A percentile compares a stretch with the other conserved stretches of the same genome.
Conservation (phyloP, 2,113 vertebrate genomes). For the Plecturocebus donacophilus region DNA sequence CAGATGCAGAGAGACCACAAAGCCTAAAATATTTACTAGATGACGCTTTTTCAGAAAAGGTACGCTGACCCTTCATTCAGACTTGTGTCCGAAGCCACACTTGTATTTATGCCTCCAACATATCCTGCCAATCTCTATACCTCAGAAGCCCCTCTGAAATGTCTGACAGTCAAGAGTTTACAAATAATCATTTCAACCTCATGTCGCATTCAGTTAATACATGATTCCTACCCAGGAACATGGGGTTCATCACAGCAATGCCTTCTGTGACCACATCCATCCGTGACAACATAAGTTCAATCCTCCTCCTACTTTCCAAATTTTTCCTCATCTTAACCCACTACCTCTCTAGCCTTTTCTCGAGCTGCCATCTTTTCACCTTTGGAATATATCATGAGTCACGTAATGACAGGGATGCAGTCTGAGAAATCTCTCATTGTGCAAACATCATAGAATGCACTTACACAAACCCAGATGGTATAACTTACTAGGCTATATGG, state of each 20-base stretch:
- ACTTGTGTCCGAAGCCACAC: neutral
- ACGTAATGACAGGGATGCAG: rapidly evolving
- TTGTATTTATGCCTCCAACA: neutral
- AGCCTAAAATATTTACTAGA: neutral
- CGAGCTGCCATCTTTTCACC: no score
- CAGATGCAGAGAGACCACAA: neutral
- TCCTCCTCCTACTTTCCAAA: neutral
- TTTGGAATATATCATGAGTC: neutral
- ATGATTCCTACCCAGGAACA: neutral
- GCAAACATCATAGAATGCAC: neutral
- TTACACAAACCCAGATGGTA: neutral
- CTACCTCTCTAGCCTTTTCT: neutral
- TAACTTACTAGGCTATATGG: neutral
- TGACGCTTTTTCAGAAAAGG: neutral
- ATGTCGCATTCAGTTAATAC: neutral
- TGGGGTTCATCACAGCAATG: no score
- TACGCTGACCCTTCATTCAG: neutral
- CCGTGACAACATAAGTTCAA: neutral
- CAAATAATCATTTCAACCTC: neutral
- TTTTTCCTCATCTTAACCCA: neutral
- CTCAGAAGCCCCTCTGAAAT: neutral
- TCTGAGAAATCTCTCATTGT: neutral
- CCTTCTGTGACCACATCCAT: neutral
- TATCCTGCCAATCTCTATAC: rapidly evolving
- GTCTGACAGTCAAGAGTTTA: neutral